phyloP scores from a whole-genome alignment of 2,888 invertebrate genomes.

The Drosophila crucigera region DNA sequence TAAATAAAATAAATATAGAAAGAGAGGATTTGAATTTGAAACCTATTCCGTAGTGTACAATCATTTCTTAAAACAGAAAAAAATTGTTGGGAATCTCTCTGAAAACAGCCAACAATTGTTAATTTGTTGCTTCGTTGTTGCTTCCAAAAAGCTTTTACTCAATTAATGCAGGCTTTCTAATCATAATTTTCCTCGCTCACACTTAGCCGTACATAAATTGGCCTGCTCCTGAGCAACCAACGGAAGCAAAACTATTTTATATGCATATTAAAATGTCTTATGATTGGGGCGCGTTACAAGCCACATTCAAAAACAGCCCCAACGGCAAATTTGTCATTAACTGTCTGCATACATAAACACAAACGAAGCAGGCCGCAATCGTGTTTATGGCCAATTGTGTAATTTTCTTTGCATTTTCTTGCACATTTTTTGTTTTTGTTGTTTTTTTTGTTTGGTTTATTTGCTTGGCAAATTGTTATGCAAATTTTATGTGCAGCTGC shows the following conservation, averaged over 20 bases:
- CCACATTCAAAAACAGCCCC: slow-evolving; percentile 20
- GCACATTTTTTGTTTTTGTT: slow-evolving; percentile 13
- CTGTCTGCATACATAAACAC: slow-evolving; percentile 13
- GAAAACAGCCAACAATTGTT: neutral
- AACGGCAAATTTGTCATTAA: slow-evolving; percentile 56
- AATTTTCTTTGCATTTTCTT: slow-evolving; percentile 62
- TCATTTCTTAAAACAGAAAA: neutral
- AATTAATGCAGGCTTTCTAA: slow-evolving; percentile 33
- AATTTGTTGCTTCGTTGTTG: slow-evolving; percentile 10
- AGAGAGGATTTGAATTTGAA: too few species aligned
- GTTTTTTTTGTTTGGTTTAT: slow-evolving; percentile 1
- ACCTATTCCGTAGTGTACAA: too few species aligned
- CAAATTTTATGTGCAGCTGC: slow-evolving; percentile 55
- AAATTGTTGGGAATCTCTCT: neutral
- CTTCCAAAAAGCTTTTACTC: slow-evolving; percentile 1
- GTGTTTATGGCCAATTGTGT: slow-evolving; percentile 73
- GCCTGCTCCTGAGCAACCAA: slow-evolving; percentile 22
- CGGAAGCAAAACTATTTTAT: slow-evolving; percentile 59
- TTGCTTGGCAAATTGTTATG: slow-evolving; percentile 66
- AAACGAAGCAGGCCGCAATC: slow-evolving; percentile 30
- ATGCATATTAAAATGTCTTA: slow-evolving; percentile 28
- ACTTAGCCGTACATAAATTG: slow-evolving; percentile 33
- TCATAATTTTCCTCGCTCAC: slow-evolving; percentile 44
- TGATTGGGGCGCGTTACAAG: slow-evolving; percentile 29
- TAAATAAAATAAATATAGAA: too few species aligned